phyloP scores from a whole-genome alignment of 2,888 invertebrate genomes.

The Epiblema foenella region DNA sequence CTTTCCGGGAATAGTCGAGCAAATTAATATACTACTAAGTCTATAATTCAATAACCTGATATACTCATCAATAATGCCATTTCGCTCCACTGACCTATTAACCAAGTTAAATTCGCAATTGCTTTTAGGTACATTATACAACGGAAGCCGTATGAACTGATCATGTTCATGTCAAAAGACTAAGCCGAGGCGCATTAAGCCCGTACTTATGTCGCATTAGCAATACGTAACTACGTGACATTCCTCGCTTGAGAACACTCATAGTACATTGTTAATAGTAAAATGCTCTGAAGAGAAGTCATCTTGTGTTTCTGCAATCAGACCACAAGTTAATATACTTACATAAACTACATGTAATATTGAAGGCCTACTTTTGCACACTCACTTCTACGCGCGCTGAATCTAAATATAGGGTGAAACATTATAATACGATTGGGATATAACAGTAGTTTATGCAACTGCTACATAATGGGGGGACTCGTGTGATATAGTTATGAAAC shows the following conservation, averaged over 20 bases:
- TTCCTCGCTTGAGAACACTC: neutral
- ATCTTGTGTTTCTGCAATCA: neutral
- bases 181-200: conserved; percentile 8
- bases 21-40: neutral
- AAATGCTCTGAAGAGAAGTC: neutral
- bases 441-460: too few relatives aligned
- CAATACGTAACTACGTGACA: neutral
- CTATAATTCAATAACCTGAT: neutral
- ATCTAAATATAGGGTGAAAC: too few relatives aligned
- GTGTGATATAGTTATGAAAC: too few relatives aligned
- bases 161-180: conserved; percentile 14
- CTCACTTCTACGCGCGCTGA: too few relatives aligned
- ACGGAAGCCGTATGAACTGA: conserved; percentile 28
- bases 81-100: conserved; percentile 32
- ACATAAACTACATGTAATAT: too few relatives aligned
- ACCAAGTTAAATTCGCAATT: conserved; percentile 16
- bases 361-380: too few relatives aligned
- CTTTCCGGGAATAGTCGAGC: neutral
- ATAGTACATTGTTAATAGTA: neutral
- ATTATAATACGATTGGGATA: too few relatives aligned
- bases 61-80: conserved; percentile 3
- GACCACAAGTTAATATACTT: neutral
- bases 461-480: too few relatives aligned
- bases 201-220: conserved; percentile 12
- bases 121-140: too few relatives aligned